Base-by-base conservation (phyloP, 2,888 invertebrate genomes). In the Agriopis leucophaearia region DNA sequence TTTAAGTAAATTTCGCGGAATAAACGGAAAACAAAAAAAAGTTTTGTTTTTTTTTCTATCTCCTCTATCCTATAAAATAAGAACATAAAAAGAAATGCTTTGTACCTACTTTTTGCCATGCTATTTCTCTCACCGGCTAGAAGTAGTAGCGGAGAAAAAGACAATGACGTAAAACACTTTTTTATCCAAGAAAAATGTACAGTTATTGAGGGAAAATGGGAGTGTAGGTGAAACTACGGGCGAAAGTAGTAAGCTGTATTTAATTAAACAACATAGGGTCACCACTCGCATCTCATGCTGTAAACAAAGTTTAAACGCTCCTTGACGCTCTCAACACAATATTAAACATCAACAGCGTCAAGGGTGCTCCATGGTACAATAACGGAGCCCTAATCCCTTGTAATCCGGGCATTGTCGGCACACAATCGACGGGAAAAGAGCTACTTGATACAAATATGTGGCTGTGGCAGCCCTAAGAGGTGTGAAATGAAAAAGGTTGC, bases 361-460 rank as follows among this genome's bases (percentile, higher is more conserved):
- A 69, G 63, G 68, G 68, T 64, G 60, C 68, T 69, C 64, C 64
- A 64, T 10, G 56, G 61, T 35, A 71, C 73, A 73, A 73, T 70
- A 59, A 57, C 61, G 62, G 55, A 63, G 69, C 66, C 72, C 58
- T 74, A 70, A 70, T 71, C 64, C 67, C 36, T 5, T 10, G 63
- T 76, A 74, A 76, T 74, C 76, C 74, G 18, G 12, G 35, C 51
- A 69, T 73, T 74, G 75, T 75, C 47, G 61, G 60, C 13, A 51
- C 72, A 74, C 73, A 74, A 76, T 74, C 65, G 74, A 68, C 76
- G 70, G 73, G 76, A 73, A 73, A 74, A 76, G 72, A 70, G 70
- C 75, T 61, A 71, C 69, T 73, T 50, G 36, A 55, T 55, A 60
- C 16, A 40, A 60, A 56, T 36, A 50, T n/a, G 38, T 57, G 44